phyloP scores from a whole-genome alignment of 2,113 vertebrate genomes.

The Campylomormyrus numenius region DNA sequence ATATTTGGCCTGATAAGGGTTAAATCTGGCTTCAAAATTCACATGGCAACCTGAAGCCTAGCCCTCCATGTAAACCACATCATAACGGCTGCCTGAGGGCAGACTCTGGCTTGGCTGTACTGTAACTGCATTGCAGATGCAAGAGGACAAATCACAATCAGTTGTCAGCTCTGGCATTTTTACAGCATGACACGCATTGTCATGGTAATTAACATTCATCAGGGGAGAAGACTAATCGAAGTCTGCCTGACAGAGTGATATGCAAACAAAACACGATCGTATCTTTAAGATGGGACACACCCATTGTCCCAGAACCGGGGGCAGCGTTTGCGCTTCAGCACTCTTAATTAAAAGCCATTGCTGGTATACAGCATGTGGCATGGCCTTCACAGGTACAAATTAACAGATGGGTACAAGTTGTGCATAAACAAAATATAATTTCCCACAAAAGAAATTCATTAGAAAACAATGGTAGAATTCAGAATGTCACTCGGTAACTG shows the following conservation, averaged over 20 bases:
- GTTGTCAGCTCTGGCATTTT: not conserved
- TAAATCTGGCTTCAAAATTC: not conserved
- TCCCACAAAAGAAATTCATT: not conserved
- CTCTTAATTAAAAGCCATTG: not conserved
- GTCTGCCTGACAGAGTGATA: not conserved
- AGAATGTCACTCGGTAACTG: not conserved
- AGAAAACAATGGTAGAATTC: not conserved
- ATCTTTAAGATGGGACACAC: not conserved
- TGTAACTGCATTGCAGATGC: not conserved
- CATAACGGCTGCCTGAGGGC: not conserved
- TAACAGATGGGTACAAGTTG: not conserved
- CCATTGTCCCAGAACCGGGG: not conserved
- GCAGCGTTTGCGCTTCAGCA: not conserved
- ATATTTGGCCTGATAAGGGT: not conserved
- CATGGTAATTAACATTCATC: not conserved
- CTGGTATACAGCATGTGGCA: not conserved
- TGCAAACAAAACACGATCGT: not conserved
- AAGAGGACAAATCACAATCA: not conserved
- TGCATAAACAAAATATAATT: not conserved
- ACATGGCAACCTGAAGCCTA: not conserved
- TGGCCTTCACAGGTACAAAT: not conserved
- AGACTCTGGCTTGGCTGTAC: not conserved
- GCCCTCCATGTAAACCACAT: not conserved
- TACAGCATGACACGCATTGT: not conserved
- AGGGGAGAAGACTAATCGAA: not conserved